A percentile compares a stretch with the other conserved stretches of the same genome.
phyloP scores from a whole-genome alignment of 2,113 vertebrate species.

The Abramis brama region DNA sequence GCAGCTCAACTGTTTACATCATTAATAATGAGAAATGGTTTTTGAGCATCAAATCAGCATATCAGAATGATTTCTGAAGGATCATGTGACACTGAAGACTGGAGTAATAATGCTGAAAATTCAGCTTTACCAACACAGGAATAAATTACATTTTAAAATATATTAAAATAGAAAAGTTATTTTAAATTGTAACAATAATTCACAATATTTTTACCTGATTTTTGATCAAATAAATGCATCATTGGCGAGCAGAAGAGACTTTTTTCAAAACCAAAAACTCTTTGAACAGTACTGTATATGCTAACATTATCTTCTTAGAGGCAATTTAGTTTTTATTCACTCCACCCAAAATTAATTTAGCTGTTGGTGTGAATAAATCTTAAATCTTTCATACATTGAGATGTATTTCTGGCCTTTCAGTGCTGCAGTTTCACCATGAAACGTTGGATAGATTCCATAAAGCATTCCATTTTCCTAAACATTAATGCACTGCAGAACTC shows the following conservation, averaged over 20 bases:
- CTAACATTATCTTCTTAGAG: neutral
- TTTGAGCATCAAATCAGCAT: neutral
- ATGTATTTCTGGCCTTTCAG: neutral
- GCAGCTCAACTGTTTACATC: neutral
- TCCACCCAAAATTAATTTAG: neutral
- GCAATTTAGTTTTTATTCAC: neutral
- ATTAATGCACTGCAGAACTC: neutral
- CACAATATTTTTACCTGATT: neutral
- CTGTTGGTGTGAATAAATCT: neutral
- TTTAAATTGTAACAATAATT: neutral
- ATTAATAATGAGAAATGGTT: neutral
- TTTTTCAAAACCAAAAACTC: neutral
- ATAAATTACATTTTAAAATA: neutral
- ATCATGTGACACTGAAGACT: constrained; percentile 1
- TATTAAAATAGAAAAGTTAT: neutral
- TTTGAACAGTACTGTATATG: neutral
- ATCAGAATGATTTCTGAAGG: neutral
- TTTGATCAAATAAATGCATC: neutral
- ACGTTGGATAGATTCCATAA: neutral
- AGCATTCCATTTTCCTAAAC: neutral
- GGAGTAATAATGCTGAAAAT: neutral
- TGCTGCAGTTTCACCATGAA: neutral
- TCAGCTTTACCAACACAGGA: neutral
- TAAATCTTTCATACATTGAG: neutral
- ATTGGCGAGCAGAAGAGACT: neutral